Conservation (phyloP, 2,113 vertebrate species). For the Poecilia latipinna region DNA sequence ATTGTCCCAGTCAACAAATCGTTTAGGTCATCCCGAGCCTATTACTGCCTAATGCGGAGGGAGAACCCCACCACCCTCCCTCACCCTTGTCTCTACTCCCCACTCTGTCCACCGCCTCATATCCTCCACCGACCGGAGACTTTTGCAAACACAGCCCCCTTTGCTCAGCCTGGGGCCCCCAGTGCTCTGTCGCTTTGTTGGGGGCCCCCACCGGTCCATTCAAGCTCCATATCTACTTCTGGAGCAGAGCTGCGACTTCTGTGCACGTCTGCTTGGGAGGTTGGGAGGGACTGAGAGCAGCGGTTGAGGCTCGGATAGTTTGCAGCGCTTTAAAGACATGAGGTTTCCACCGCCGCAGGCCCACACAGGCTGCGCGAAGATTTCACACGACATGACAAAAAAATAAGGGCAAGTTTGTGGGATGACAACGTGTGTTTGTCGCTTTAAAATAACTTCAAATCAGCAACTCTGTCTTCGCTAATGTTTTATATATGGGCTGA, state of each 20-base stretch:
- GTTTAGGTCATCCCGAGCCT: slow-evolving; percentile 90
- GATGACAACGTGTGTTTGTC: slow-evolving; percentile 2
- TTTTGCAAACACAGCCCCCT: slow-evolving; percentile 66
- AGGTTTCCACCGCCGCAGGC: slow-evolving; percentile 40
- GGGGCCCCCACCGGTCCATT: slow-evolving; percentile 53
- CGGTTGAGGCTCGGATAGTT: slow-evolving; percentile 31
- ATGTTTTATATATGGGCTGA: not conserved
- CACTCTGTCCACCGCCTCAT: slow-evolving; percentile 56
- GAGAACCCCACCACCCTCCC: slow-evolving; percentile 43
- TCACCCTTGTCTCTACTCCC: slow-evolving; percentile 2
- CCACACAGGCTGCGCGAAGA: slow-evolving; percentile 50
- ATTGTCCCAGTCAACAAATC: slow-evolving; percentile 92
- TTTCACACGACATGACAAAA: slow-evolving; percentile 6
- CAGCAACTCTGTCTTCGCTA: not conserved
- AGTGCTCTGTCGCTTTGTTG: slow-evolving; percentile 68
- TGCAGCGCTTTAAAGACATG: slow-evolving; percentile 46
- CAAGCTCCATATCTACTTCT: slow-evolving; percentile 59
- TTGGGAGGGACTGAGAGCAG: slow-evolving; percentile 42
- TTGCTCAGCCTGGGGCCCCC: slow-evolving; percentile 43
- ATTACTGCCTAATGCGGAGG: slow-evolving; percentile 84
- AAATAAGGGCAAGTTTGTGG: slow-evolving; percentile 24
- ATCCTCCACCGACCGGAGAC: slow-evolving; percentile 68
- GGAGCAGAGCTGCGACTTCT: slow-evolving; percentile 54
- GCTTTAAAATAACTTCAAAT: slow-evolving; percentile 6
- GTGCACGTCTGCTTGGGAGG: slow-evolving; percentile 49